Conservation (phyloP, 1,140 invertebrate genomes). For the Oedothorax gibbosus region DNA sequence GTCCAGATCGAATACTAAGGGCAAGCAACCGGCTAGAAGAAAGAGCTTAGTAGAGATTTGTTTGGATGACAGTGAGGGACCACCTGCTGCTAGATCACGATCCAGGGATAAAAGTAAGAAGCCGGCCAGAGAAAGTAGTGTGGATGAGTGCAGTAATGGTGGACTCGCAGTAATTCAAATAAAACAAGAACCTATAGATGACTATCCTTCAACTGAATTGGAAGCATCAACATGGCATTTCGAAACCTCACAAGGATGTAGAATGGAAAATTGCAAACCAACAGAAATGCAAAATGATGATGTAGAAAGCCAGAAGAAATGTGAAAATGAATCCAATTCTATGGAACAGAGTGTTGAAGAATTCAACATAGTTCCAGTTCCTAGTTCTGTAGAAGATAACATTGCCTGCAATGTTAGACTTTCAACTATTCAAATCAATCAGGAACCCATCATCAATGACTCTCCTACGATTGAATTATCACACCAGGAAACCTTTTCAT, state of each 20-base stretch:
- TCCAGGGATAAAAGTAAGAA: too few species aligned
- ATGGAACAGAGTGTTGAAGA: constrained; percentile 30
- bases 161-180: constrained; percentile 28
- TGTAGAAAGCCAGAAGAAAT: constrained; percentile 3
- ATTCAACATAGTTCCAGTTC: too few species aligned
- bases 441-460: constrained; percentile 38
- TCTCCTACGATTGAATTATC: constrained; percentile 14
- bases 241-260: neutral
- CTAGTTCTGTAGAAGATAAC: too few species aligned
- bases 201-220: neutral
- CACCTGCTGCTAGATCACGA: too few species aligned
- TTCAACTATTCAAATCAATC: too few species aligned
- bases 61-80: too few species aligned
- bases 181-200: constrained; percentile 41
- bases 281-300: neutral
- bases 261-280: neutral
- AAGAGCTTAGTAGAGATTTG: too few species aligned
- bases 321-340: constrained; percentile 35
- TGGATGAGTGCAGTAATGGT: neutral
- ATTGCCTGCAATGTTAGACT: too few species aligned
- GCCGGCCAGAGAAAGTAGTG: constrained; percentile 37
- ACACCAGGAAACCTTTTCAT: constrained; percentile 9
- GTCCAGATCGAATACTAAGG: too few species aligned
- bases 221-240: neutral
- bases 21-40: too few species aligned